phyloP scores from a whole-genome alignment of 2,113 vertebrate species.

The Ameiurus melas region DNA sequence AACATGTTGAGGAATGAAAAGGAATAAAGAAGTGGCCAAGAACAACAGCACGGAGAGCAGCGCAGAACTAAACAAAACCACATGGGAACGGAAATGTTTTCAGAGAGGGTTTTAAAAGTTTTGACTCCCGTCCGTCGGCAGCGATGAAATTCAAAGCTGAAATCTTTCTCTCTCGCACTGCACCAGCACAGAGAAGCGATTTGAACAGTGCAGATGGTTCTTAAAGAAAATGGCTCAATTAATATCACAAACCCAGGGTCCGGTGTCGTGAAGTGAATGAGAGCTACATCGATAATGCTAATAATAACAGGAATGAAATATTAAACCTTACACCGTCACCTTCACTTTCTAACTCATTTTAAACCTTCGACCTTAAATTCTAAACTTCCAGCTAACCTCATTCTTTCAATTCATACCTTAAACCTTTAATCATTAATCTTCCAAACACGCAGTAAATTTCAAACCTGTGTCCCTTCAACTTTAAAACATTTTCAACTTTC shows the following conservation, averaged over 20 bases:
- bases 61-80: background rate
- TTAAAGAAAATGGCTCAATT: too few species aligned
- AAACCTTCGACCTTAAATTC: background rate
- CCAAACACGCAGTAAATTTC: too few species aligned
- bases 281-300: background rate
- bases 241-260: background rate
- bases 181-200: background rate
- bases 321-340: background rate
- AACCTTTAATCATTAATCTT: too few species aligned
- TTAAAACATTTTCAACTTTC: too few species aligned
- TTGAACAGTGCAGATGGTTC: background rate
- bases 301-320: background rate
- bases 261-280: background rate
- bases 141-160: background rate
- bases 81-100: conserved; percentile 13
- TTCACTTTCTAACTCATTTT: background rate
- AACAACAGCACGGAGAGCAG: background rate
- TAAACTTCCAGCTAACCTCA: background rate
- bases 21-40: background rate
- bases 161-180: background rate
- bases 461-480: too few species aligned
- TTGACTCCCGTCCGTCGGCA: background rate
- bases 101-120: background rate
- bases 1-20: background rate
- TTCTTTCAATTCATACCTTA: background rate